Evolutionary conservation across 2,888 invertebrate species (phyloP).

Genomic region (Agrotis puta): DNA sequence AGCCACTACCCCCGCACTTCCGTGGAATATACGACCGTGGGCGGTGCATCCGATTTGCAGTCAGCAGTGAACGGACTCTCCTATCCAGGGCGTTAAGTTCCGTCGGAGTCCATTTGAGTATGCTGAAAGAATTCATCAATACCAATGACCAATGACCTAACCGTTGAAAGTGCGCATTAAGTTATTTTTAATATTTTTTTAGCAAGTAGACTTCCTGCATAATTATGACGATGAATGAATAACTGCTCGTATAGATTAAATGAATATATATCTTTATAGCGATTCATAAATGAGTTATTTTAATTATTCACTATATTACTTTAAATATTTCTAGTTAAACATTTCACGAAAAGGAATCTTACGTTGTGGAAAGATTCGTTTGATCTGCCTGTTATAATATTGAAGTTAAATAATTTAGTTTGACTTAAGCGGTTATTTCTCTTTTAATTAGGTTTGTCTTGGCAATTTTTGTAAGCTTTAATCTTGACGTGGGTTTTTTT

Average conservation of each 20-base stretch:
- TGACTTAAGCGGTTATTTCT: constrained; percentile 35
- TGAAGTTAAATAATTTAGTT: constrained; percentile 45
- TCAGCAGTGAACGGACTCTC: too few species aligned
- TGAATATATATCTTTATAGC: constrained; percentile 32
- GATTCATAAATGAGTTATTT: constrained; percentile 59
- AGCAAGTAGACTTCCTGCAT: neutral
- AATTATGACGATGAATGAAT: constrained; percentile 33
- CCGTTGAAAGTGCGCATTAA: too few species aligned
- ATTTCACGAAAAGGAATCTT: constrained; percentile 43
- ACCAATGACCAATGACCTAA: too few species aligned
- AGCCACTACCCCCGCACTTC: too few species aligned
- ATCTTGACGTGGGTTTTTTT: constrained; percentile 11
- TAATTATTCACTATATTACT: constrained; percentile 55
- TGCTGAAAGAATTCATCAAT: too few species aligned
- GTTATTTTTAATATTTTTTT: too few species aligned
- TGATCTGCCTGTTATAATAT: constrained; percentile 42
- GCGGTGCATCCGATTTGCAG: too few species aligned
- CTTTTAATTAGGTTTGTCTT: constrained; percentile 43
- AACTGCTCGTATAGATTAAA: constrained; percentile 44
- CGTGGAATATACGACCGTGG: too few species aligned
- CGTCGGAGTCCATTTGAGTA: too few species aligned
- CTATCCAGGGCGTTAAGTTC: too few species aligned
- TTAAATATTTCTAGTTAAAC: constrained; percentile 57
- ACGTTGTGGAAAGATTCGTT: constrained; percentile 21
- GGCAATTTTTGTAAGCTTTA: constrained; percentile 25